Percentiles rank a stretch among this genome's conserved stretches.
These are phyloP conservation scores for Malacoraja senta DNA, from an alignment of 2,797 vertebrate genomes.

Conservation along the genomic window DNA sequence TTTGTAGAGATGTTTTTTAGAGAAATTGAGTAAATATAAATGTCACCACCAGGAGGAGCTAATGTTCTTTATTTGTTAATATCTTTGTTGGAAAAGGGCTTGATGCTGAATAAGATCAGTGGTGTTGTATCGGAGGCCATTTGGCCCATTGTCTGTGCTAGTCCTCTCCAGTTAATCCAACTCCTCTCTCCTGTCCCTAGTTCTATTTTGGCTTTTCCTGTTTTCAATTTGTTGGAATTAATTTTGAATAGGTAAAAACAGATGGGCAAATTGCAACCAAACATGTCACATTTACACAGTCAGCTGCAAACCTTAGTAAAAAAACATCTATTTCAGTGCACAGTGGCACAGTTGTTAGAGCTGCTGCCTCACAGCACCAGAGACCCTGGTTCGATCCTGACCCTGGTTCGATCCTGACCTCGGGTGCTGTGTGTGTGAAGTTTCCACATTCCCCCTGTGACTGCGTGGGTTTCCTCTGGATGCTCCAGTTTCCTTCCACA, in stretches of 20 bases:
- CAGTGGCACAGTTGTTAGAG: no score
- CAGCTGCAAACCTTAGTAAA: no score
- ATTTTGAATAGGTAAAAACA: background rate
- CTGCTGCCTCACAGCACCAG: no score
- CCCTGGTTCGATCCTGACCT: no score
- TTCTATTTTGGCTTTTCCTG: background rate
- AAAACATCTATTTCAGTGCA: no score
- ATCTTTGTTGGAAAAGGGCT: background rate
- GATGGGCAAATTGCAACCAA: background rate
- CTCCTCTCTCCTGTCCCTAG: background rate
- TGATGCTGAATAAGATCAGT: background rate
- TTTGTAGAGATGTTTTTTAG: background rate
- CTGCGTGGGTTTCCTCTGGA: no score
- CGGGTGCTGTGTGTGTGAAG: no score
- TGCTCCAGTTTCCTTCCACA: no score
- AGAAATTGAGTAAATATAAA: background rate
- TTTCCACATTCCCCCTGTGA: no score
- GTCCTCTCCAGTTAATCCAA: background rate
- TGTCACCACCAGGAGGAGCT: background rate
- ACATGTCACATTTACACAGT: background rate
- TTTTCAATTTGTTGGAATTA: background rate
- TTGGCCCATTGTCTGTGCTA: background rate
- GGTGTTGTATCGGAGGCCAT: background rate
- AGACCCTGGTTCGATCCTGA: no score
- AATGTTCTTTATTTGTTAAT: background rate